phyloP scores from a whole-genome alignment of 2,888 invertebrate genomes.

The Cataglyphis albicans region DNA sequence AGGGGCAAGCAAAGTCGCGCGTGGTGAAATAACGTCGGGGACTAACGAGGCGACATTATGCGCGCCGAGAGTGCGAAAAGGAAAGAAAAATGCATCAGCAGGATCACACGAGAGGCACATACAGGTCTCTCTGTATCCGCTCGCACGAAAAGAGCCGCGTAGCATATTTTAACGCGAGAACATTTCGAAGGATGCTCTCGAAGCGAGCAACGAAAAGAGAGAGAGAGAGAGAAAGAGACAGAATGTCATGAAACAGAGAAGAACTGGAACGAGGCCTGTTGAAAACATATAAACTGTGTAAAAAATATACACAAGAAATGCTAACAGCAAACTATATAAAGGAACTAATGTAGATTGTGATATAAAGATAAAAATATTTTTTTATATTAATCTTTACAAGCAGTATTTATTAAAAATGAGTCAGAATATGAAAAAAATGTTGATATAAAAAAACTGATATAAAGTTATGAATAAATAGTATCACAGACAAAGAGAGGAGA shows the following conservation, averaged over 20 bases:
- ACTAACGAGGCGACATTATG: conserved; percentile 55
- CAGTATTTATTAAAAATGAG: background rate
- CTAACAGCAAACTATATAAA: conserved; percentile 61
- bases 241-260: conserved; percentile 40
- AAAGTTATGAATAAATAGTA: background rate
- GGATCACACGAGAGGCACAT: conserved; percentile 64
- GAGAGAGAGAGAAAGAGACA: background rate
- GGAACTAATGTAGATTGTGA: background rate
- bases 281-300: conserved; percentile 60
- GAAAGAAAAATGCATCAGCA: conserved; percentile 17
- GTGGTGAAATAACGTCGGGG: conserved; percentile 37
- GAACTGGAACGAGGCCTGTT: conserved; percentile 1
- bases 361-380: conserved; percentile 27
- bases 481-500: background rate
- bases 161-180: conserved; percentile 34
- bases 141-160: conserved; percentile 13
- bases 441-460: background rate
- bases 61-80: background rate
- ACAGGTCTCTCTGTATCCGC: background rate
- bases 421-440: background rate
- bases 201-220: conserved; percentile 17
- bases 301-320: conserved; percentile 43
- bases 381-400: background rate
- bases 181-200: conserved; percentile 50
- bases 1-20: conserved; percentile 11